phyloP scores from a whole-genome alignment of 2,888 invertebrate genomes.

The Synergus japonicus region DNA sequence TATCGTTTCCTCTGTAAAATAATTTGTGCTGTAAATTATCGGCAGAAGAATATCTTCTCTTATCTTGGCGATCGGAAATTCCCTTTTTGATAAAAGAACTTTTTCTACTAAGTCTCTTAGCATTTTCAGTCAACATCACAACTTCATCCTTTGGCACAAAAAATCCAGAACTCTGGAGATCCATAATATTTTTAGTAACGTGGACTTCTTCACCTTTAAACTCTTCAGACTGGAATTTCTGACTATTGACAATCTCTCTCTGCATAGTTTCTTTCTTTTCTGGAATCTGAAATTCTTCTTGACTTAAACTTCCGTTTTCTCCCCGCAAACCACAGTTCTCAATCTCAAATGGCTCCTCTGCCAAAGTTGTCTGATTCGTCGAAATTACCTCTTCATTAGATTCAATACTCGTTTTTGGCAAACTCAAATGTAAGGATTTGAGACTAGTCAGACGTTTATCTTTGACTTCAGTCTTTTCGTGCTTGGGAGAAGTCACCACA shows the following conservation, averaged over 20 bases:
- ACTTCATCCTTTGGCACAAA: slow-evolving; percentile 67
- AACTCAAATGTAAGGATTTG: slow-evolving; percentile 55
- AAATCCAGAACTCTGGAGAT: slow-evolving; percentile 49
- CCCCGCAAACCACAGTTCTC: slow-evolving; percentile 69
- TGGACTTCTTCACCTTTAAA: not conserved
- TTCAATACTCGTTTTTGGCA: slow-evolving; percentile 58
- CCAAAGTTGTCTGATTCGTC: slow-evolving; percentile 48
- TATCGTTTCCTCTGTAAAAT: slow-evolving; percentile 59
- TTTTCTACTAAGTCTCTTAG: slow-evolving; percentile 65
- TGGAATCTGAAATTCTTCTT: not conserved
- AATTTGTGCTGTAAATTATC: slow-evolving; percentile 71
- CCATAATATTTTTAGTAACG: slow-evolving; percentile 21
- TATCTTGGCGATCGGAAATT: slow-evolving; percentile 61
- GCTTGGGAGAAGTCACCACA: not conserved
- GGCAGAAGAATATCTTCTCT: slow-evolving; percentile 72
- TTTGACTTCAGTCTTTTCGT: slow-evolving; percentile 12
- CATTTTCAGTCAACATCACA: slow-evolving; percentile 56
- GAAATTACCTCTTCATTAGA: slow-evolving; percentile 50
- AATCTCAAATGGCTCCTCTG: slow-evolving; percentile 67
- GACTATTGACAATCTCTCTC: not conserved
- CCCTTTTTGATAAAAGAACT: slow-evolving; percentile 67
- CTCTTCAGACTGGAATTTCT: not conserved
- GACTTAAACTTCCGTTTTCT: not conserved
- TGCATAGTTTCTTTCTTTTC: slow-evolving; percentile 15
- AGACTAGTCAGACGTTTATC: not conserved